Conservation (phyloP, 1,140 invertebrate genomes). For the Hylaeus anthracinus region DNA sequence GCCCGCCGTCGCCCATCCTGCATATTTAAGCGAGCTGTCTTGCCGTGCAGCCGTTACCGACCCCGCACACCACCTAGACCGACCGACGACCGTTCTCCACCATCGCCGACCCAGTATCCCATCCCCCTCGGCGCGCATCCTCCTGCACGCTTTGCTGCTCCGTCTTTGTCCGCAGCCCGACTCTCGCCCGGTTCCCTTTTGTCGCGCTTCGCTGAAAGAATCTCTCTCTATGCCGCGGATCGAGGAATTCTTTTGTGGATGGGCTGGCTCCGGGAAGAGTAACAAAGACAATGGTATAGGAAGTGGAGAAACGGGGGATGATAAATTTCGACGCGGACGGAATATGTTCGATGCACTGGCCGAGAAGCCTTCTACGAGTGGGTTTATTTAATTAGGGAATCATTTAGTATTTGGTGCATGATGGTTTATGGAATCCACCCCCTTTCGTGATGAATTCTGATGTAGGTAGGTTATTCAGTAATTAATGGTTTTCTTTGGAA, state of each 20-base stretch:
- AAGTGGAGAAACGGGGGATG: too few species aligned
- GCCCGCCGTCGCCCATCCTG: constrained; percentile 79
- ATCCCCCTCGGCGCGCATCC: constrained; percentile 18
- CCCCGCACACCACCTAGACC: constrained; percentile 52
- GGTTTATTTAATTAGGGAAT: too few species aligned
- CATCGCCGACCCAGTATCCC: constrained; percentile 50
- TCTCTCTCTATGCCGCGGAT: not conserved
- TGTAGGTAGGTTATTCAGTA: too few species aligned
- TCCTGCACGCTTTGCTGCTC: constrained; percentile 12
- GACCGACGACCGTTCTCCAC: constrained; percentile 60
- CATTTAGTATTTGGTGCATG: too few species aligned
- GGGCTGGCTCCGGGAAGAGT: not conserved
- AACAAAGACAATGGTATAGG: too few species aligned
- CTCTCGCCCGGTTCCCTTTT: not conserved
- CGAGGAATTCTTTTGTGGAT: not conserved
- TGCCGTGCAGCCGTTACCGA: constrained; percentile 76
- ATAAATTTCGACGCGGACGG: too few species aligned
- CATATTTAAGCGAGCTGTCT: constrained; percentile 81
- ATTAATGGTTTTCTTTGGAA: too few species aligned
- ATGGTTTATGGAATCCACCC: too few species aligned
- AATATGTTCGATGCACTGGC: too few species aligned
- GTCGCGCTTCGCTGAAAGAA: not conserved
- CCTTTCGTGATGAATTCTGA: too few species aligned
- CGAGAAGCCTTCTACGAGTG: too few species aligned
- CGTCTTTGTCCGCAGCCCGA: not conserved